These are phyloP conservation scores for Chaetogeoica ovagalla DNA, from an alignment of 2,888 invertebrate species.

Conservation along the genomic window DNA sequence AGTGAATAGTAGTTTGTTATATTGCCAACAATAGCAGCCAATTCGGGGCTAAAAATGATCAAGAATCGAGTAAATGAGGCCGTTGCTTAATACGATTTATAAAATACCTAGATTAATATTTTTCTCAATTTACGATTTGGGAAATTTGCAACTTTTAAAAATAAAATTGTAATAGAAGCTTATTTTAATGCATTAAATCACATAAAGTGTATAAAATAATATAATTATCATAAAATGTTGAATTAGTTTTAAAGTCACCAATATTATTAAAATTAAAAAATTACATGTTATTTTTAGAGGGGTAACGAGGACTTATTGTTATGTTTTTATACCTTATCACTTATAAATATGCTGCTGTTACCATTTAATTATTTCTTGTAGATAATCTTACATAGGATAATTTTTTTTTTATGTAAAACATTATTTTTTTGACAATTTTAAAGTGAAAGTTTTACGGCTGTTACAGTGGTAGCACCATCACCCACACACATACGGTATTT, in stretches of 20 bases:
- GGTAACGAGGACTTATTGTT: too few relatives aligned
- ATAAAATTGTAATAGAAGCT: neutral
- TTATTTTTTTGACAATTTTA: too few relatives aligned
- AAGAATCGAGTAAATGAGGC: slow-evolving; percentile 43
- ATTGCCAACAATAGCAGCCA: slow-evolving; percentile 52
- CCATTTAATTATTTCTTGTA: too few relatives aligned
- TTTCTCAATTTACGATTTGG: neutral
- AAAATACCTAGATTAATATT: slow-evolving; percentile 23
- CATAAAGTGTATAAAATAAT: neutral
- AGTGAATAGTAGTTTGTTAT: slow-evolving; percentile 45
- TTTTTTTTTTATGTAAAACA: too few relatives aligned
- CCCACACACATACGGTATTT: too few relatives aligned
- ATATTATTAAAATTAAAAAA: neutral
- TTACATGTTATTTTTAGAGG: neutral
- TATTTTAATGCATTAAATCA: neutral
- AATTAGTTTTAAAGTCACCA: neutral
- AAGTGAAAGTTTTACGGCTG: too few relatives aligned
- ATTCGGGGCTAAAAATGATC: slow-evolving; percentile 44
- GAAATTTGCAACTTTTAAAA: neutral
- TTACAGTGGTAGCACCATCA: too few relatives aligned
- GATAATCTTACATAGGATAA: too few relatives aligned
- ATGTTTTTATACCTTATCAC: too few relatives aligned
- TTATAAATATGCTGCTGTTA: too few relatives aligned
- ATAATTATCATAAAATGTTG: neutral
- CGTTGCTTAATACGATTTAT: slow-evolving; percentile 26